A percentile compares a stretch with the other conserved stretches of the same genome.
These are phyloP conservation scores for Pseudolaguvia tuberculata DNA, from an alignment of 2,113 vertebrate species.

Conservation along the genomic window DNA sequence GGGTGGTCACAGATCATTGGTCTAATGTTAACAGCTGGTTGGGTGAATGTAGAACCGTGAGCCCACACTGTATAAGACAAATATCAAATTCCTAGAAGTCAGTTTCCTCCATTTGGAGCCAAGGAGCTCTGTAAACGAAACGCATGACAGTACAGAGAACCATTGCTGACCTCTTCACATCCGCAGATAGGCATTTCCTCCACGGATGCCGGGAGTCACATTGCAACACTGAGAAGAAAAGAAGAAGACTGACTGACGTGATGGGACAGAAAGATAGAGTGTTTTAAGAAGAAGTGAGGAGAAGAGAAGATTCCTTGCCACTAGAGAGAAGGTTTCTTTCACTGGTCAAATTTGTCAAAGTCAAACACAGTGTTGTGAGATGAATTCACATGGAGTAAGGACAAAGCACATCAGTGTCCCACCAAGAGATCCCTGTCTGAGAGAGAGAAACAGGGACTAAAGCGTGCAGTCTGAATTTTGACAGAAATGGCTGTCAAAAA, in stretches of 20 bases:
- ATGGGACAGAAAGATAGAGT: constrained; percentile 26
- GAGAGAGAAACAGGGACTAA: constrained; percentile 32
- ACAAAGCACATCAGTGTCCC: constrained; percentile 56
- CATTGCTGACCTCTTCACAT: neutral
- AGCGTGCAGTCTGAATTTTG: constrained; percentile 8
- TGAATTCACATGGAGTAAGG: constrained; percentile 57
- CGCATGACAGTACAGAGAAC: constrained; percentile 9
- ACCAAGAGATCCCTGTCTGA: constrained; percentile 30
- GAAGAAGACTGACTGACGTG: neutral
- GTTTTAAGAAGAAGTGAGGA: neutral
- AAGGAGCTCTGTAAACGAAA: neutral
- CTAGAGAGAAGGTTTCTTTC: constrained; percentile 15
- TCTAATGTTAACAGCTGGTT: neutral
- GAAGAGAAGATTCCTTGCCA: constrained; percentile 19
- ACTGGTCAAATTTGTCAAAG: constrained; percentile 47
- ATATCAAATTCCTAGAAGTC: neutral
- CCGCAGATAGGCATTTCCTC: neutral
- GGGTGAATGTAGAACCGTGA: neutral
- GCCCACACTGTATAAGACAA: neutral
- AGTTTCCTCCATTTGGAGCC: constrained; percentile 8
- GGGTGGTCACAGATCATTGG: neutral
- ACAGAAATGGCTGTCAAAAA: constrained; percentile 14
- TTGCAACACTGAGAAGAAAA: neutral
- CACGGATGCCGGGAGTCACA: neutral
- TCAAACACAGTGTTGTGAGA: constrained; percentile 44